Percentiles rank a stretch among this genome's conserved stretches.
Evolutionary conservation across 2,888 invertebrate species (phyloP).

Genomic region (Zootermopsis nevadensis): DNA sequence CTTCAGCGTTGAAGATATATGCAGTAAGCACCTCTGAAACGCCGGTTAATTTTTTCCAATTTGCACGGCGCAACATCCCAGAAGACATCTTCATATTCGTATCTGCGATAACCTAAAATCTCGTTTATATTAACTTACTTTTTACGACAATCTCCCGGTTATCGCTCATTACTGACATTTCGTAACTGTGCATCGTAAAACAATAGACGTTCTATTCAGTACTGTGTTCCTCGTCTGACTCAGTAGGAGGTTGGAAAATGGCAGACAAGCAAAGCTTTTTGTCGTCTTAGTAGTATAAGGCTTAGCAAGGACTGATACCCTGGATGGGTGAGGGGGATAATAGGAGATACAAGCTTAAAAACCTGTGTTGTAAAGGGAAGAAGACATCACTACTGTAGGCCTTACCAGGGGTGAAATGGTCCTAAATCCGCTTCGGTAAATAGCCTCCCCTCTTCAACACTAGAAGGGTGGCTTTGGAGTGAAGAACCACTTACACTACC

Average conservation of each 20-base stretch:
- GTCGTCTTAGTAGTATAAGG: slow-evolving; percentile 23
- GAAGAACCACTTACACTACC: slow-evolving; percentile 25
- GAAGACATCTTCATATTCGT: no score
- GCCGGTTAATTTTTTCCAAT: no score
- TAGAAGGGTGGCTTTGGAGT: slow-evolving; percentile 28
- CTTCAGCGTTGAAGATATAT: no score
- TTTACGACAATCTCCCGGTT: no score
- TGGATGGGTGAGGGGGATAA: not conserved
- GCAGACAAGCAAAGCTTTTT: slow-evolving; percentile 26
- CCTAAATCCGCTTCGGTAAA: slow-evolving; percentile 49
- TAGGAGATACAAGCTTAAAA: slow-evolving; percentile 36
- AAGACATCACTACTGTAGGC: slow-evolving; percentile 49
- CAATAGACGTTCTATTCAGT: not conserved
- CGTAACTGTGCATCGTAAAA: not conserved
- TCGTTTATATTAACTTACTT: no score
- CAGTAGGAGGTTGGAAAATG: slow-evolving; percentile 24
- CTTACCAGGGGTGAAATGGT: slow-evolving; percentile 54
- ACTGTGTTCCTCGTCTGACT: not conserved
- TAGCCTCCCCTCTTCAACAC: slow-evolving; percentile 53
- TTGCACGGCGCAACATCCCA: no score
- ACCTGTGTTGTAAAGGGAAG: slow-evolving; percentile 45
- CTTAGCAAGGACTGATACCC: slow-evolving; percentile 42
- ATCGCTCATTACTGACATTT: no score
- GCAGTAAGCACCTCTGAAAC: no score
- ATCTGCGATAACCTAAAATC: no score